Base-by-base conservation (phyloP, 2,888 invertebrate species). In the Carterocephalus palaemon region DNA sequence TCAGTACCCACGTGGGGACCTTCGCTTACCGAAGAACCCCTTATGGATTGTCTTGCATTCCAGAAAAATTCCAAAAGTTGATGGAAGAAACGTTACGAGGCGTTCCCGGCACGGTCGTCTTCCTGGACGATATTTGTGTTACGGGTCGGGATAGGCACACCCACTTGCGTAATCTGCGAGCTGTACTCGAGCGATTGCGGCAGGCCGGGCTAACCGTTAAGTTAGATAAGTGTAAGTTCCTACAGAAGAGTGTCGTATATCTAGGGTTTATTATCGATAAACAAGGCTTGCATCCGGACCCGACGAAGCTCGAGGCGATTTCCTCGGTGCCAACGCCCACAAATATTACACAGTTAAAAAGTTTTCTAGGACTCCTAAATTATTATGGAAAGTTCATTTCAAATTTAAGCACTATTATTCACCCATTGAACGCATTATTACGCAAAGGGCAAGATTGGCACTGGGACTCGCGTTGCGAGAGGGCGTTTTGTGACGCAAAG, bases 301-400 rank as follows among this genome's bases (percentile, higher is more conserved):
- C 1, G 8, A 17, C 8, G 4, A 32, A 32, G 10, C 17, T 32
- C 5, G 19, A 32, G 9, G 32, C 32, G 1, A 36, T 36, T 12
- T 22, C 32, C 7, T 28, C 34, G 2, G 40, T 48, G 2, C 52
- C 53, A 3, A 19, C 4, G 3, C 56, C 56, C 1, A 8, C n/a
- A n/a, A 39, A 56, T 24, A 39, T 54, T 0, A 38, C 51, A 1
- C 42, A 53, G 29, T 31, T 55, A 13, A 50, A 47, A 34, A 46
- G 48, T 29, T 58, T 52, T 33, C 29, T 56, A 15, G 56, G 53
- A 1, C 20, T 48, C 19, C 5, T 55, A 3, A 56, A 54, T 38
- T 56, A 47, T 34, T 58, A 56, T 15, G 48, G 43, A 0, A 56
- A 56, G 37, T 58, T 53, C 34, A 39, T 54, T 10, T 41, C 45